A percentile compares a stretch with the other conserved stretches of the same genome.
Evolutionary conservation across 2,113 vertebrate species (phyloP).

Genomic region (Choloepus hoffmanni): DNA sequence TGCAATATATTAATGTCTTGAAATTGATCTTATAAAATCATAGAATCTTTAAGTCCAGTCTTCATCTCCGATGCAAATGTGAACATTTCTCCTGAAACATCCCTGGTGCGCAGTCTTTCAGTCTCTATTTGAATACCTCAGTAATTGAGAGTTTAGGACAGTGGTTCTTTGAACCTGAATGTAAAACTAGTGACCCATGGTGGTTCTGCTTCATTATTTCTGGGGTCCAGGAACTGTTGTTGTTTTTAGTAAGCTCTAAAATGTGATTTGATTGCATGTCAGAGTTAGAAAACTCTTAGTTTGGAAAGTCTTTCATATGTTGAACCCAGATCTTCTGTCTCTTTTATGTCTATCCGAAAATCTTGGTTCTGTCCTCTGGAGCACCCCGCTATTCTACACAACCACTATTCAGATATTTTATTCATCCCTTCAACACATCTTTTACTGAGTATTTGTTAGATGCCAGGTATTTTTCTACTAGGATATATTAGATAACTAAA

Average conservation of each 20-base stretch:
- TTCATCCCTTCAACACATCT: not conserved
- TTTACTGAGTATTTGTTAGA: not conserved
- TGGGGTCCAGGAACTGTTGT: not conserved
- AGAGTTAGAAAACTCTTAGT: not conserved
- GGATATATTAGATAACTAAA: not conserved
- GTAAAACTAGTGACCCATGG: not conserved
- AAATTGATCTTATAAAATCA: not conserved
- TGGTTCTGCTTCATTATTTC: not conserved
- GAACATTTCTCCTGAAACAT: not conserved
- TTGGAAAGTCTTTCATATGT: conserved; percentile 3
- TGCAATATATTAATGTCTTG: not conserved
- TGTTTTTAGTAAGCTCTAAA: not conserved
- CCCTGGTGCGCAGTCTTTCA: not conserved
- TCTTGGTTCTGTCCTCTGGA: not conserved
- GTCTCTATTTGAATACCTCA: not conserved
- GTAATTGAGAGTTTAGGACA: not conserved
- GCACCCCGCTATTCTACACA: not conserved
- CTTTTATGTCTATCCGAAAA: not conserved
- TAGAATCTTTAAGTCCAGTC: not conserved
- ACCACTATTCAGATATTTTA: not conserved
- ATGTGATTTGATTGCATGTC: not conserved
- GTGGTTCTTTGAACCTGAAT: not conserved
- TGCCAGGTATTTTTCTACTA: not conserved
- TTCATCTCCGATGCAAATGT: not conserved
- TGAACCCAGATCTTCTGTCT: not conserved